A percentile compares a stretch with the other conserved stretches of the same genome.
Evolutionary conservation across 92 coral and sea anemone genomes (phyloP).

Genomic region (Bergia puertoricense): DNA sequence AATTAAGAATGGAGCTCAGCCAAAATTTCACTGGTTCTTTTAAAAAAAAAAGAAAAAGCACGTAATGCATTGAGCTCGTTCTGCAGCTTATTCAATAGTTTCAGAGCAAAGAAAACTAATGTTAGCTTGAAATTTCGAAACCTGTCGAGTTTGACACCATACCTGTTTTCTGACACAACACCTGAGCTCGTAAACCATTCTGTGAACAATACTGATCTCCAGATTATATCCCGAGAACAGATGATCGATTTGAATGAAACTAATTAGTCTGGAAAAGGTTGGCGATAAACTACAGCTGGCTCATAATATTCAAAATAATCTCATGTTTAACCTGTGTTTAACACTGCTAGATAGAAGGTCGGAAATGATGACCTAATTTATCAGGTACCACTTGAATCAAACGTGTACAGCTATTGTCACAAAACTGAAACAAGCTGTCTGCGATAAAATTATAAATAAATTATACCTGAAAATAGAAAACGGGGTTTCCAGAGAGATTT

Average conservation of each 20-base stretch:
- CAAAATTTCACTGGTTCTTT: too few relatives aligned
- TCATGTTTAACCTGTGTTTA: neutral
- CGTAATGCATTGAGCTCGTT: too few relatives aligned
- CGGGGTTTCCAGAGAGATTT: neutral
- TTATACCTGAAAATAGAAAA: neutral
- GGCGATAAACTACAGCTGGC: neutral
- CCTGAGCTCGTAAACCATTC: neutral
- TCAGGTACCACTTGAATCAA: neutral
- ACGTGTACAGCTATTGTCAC: neutral
- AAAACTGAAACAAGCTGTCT: neutral
- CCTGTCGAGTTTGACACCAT: constrained; percentile 19
- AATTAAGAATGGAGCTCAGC: too few relatives aligned
- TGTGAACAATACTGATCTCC: neutral
- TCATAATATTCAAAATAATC: neutral
- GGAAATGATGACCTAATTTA: neutral
- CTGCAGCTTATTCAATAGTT: too few relatives aligned
- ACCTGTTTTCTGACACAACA: neutral
- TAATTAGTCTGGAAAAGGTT: constrained; percentile 24
- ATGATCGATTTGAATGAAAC: constrained; percentile 38
- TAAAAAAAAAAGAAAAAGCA: too few relatives aligned
- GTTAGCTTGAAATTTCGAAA: neutral
- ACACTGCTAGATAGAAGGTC: neutral
- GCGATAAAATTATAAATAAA: neutral
- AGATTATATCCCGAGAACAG: neutral
- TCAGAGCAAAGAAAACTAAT: too few relatives aligned